Percentiles rank a stretch among this genome's conserved stretches.
Evolutionary conservation across 1,140 invertebrate genomes (phyloP).

Genomic region (Myzus persicae): DNA sequence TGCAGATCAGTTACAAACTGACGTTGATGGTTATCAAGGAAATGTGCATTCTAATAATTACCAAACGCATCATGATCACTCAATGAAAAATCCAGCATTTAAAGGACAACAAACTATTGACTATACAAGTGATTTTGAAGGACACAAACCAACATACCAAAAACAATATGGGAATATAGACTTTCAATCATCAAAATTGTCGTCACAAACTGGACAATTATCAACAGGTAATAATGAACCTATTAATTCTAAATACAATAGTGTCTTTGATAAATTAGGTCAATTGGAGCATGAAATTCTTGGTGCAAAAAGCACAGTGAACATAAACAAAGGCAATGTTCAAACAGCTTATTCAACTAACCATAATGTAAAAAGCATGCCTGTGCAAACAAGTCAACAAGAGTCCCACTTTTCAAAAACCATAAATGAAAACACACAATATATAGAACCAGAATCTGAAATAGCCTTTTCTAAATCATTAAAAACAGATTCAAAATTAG

Average conservation of each 20-base stretch:
- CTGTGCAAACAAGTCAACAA: slow-evolving; percentile 15
- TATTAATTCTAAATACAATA: slow-evolving; percentile 14
- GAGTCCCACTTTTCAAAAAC: slow-evolving; percentile 24
- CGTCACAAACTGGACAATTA: background rate
- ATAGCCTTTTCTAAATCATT: background rate
- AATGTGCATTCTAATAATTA: background rate
- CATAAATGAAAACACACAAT: slow-evolving; percentile 28
- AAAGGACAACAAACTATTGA: slow-evolving; percentile 39
- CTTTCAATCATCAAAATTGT: background rate
- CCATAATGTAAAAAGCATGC: slow-evolving; percentile 44
- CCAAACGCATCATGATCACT: background rate
- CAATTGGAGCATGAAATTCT: slow-evolving; percentile 46
- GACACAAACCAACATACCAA: background rate
- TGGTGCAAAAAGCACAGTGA: background rate
- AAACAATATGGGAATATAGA: background rate
- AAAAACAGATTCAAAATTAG: background rate
- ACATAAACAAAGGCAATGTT: slow-evolving; percentile 35
- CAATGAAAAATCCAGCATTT: background rate
- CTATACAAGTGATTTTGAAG: background rate
- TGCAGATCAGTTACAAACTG: background rate
- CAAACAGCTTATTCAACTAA: slow-evolving; percentile 23
- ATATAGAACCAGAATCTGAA: slow-evolving; percentile 43
- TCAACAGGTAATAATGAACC: background rate
- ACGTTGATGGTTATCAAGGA: background rate
- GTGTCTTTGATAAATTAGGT: background rate